Evolutionary conservation across 2,888 invertebrate species (phyloP).

Genomic region (Aphelenchoides bicaudatus): DNA sequence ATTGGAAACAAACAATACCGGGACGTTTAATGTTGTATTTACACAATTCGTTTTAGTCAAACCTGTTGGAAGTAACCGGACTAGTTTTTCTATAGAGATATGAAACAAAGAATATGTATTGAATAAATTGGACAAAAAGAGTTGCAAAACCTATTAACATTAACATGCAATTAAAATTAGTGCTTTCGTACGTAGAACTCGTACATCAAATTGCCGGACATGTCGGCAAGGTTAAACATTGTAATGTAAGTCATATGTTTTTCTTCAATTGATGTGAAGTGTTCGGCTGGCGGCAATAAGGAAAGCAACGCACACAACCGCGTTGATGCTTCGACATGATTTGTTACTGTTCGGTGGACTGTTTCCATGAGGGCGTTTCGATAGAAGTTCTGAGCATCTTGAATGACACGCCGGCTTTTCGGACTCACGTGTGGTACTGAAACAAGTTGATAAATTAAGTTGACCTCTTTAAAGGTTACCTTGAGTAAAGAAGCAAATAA

Average conservation of each 20-base stretch:
- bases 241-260: conserved; percentile 1
- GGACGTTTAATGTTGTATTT: no score
- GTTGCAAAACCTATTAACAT: no score
- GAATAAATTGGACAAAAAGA: no score
- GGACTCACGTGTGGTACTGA: conserved; percentile 4
- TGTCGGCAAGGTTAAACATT: conserved; percentile 3
- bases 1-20: no score
- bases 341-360: conserved; percentile 9
- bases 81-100: no score
- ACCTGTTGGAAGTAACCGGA: no score
- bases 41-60: no score
- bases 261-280: background rate
- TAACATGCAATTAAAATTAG: background rate
- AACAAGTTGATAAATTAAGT: no score
- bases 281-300: conserved; percentile 16
- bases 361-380: conserved; percentile 6
- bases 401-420: background rate
- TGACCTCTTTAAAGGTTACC: no score
- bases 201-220: background rate
- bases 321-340: background rate
- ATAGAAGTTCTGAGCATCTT: conserved; percentile 15
- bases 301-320: conserved; percentile 21
- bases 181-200: background rate
- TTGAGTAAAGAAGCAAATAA: conserved; percentile 21
- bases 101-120: no score